Evolutionary conservation across 1,140 invertebrate genomes (phyloP), one percentile per base, ranked within the genome.

Genomic region (Sarcophaga bullata): DNA sequence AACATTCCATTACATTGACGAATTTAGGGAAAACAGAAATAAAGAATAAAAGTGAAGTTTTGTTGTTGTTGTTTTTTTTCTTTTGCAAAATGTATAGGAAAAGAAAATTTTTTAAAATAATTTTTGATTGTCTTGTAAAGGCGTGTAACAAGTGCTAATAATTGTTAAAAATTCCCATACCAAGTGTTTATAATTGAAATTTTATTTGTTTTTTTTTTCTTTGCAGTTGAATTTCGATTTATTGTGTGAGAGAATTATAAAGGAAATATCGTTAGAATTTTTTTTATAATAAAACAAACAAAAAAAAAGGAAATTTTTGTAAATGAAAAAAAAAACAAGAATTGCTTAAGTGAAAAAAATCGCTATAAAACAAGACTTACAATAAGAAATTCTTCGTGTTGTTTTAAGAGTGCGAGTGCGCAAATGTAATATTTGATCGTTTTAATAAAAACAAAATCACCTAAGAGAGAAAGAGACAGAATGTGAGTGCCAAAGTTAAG

Each of bases 321-420:
- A n/a, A 15, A 11, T 62, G 13, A 52, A 52, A 1, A 13, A 47
- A 48, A 76, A n/a, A n/a, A 72, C 62, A 11, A 72, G 10, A 48
- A 73, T 25, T 25, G 15, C 47, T 19, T n/a, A 17, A 48, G n/a
- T 48, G 13, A 49, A 46, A 76, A 49, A 8, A 73, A 46, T n/a
- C 15, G 46, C 47, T n/a, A 76, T 15, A 68, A 25, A 78, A 78
- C 75, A 78, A 78, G 17, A 25, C 25, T 72, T 72, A 78, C 75
- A 78, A 78, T 78, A 11, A n/a, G 25, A 25, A 13, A 37, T 15
- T n/a, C 19, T 75, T 10, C 13, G 15, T 78, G 75, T 49, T 78
- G 50, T 49, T 9, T 78, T 25, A 19, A 48, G 50, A 78, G 75
- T 78, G 49, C 75, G 75, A 78, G 48, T 78, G 75, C 75, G 75